phyloP scores from a whole-genome alignment of 2,888 invertebrate genomes.

The Nomada goodeniana region DNA sequence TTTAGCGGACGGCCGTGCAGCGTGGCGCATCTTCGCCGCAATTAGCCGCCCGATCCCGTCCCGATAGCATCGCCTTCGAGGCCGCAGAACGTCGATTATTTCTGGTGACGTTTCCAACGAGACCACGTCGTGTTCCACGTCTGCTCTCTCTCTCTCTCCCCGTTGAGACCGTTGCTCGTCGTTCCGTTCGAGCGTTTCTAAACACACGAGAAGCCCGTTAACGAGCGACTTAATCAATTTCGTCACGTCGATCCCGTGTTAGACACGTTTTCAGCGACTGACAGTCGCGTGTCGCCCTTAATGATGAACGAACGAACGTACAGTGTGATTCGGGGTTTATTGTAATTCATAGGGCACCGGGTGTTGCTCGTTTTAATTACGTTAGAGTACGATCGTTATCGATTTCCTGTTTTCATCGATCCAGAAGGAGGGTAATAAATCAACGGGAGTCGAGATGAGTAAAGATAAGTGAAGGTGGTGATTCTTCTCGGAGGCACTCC shows the following conservation, averaged over 20 bases:
- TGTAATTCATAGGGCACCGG: neutral
- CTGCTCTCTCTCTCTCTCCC: neutral
- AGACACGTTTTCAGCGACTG: neutral
- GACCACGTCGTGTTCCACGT: conserved; percentile 25
- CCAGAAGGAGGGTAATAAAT: conserved; percentile 6
- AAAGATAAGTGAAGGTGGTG: conserved; percentile 18
- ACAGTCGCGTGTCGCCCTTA: neutral
- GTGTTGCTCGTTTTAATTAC: neutral
- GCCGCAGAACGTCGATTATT: conserved; percentile 31
- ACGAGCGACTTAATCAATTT: conserved; percentile 39
- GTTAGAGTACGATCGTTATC: neutral
- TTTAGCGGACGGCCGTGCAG: conserved; percentile 45
- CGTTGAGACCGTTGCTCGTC: neutral
- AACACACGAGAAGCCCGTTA: conserved; percentile 9
- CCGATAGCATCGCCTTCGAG: conserved; percentile 49
- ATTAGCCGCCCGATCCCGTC: conserved; percentile 49
- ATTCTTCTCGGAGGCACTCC: conserved; percentile 3
- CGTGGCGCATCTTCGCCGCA: conserved; percentile 42
- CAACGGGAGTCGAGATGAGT: neutral
- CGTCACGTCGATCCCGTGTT: neutral
- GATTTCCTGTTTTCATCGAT: neutral
- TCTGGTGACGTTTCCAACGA: conserved; percentile 49
- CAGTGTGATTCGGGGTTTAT: neutral
- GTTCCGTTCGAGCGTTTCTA: conserved; percentile 19
- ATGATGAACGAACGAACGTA: neutral